phyloP scores from a whole-genome alignment of 2,888 invertebrate genomes.

The Hylaea fasciaria region DNA sequence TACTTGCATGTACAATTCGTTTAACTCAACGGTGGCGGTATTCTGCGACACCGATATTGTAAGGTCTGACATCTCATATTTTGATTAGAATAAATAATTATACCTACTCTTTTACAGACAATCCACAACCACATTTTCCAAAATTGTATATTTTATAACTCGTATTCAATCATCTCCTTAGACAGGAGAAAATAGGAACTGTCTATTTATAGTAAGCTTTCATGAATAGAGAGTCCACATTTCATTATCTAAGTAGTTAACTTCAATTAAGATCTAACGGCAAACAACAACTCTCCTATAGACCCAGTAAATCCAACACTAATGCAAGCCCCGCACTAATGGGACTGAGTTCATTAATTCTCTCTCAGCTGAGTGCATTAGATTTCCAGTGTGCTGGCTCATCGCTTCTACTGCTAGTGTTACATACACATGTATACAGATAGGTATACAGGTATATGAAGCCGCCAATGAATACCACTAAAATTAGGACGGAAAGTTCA shows the following conservation, averaged over 20 bases:
- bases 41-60: too few species aligned
- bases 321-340: conserved; percentile 6
- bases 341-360: conserved; percentile 22
- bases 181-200: too few species aligned
- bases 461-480: not conserved
- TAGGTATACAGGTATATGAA: not conserved
- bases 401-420: not conserved
- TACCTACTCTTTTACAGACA: too few species aligned
- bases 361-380: conserved; percentile 11
- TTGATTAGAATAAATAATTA: too few species aligned
- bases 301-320: not conserved
- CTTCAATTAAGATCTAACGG: not conserved
- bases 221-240: too few species aligned
- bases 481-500: too few species aligned
- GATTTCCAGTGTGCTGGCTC: not conserved
- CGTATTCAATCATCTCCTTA: too few species aligned
- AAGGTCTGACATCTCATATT: too few species aligned
- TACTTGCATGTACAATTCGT: not conserved
- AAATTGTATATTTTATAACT: too few species aligned
- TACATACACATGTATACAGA: not conserved
- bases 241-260: too few species aligned
- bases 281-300: not conserved
- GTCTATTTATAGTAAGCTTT: not conserved
- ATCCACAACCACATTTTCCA: too few species aligned
- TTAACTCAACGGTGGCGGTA: too few species aligned